Base-by-base conservation (phyloP, 2,797 vertebrate species). In the Hoplostethus mediterraneus region DNA sequence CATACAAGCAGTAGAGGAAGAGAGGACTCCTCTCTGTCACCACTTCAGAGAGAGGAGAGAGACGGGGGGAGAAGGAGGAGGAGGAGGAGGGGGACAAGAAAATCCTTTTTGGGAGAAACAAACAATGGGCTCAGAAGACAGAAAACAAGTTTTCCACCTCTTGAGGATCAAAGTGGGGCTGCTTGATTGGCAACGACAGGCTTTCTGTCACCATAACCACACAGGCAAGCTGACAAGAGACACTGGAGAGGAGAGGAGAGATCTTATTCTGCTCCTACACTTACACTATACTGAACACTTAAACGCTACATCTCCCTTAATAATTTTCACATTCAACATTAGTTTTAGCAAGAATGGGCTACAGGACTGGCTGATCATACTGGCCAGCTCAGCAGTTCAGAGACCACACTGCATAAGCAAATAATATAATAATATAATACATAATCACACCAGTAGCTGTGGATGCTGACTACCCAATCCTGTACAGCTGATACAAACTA, bases 81-180 rank as follows among this genome's bases (percentile, higher is more conserved):
- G 48, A 67, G 53, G 51, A 13, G 60, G 57, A 60, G 11, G 63
- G 40, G 56, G 68, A 84, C 30, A 62, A 79, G 57, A 76, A 75
- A 81, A 75, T 58, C 63, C 53, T 81, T 66, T 87, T 72, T n/a
- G 58, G 60, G 36, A 79, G 47, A 76, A 79, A 81, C 53, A 88
- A 90, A 82, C 72, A 82, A 65, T 14, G 31, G n/a, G 49, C 62
- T 80, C 52, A 61, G 69, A 77, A 70, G 76, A 79, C 55, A 75
- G 74, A 71, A 83, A 84, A 81, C 67, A 71, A 79, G 55, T 64
- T 62, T 73, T 53, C 42, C 51, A 73, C 60, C 54, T 71, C 78
- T 59, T 73, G 67, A 71, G 71, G 70, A 77, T 75, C 68, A 82
- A 79, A 78, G 63, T 54, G 56, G 56, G 51, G 7, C 61, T 79